Base-by-base conservation (phyloP, 2,888 invertebrate species). In the Leptinotarsa haldemani region DNA sequence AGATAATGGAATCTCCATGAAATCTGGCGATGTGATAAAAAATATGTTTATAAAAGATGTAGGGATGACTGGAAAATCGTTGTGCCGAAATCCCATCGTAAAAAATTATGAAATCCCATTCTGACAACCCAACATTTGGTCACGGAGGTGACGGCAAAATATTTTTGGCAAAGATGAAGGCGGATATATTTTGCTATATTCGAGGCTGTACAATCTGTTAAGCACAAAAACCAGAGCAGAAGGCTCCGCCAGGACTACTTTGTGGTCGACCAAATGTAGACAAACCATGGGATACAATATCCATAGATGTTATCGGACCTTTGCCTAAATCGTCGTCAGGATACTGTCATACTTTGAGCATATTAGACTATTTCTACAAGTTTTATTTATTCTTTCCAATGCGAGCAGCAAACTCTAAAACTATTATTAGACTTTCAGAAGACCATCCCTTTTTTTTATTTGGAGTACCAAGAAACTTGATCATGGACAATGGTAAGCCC, bases 221-320 rank as follows among this genome's bases (percentile, higher is more conserved):
- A 4, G 50, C 61, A 1, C 18, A 50, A 30, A 72, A 72, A 40
- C 53, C 69, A 7, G 68, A 63, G 22, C 68, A 72, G 18, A 69
- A 64, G 15, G 3, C 68, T 15, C 68, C 63, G 16, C 25, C 66
- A 18, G 65, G 66, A 2, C 68, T 67, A 16, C 53, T 73, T 47
- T 63, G 30, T 46, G 65, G 65, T 2, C 56, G 40, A 46, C 48
- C 25, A n/a, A 52, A 63, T 53, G 16, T 69, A 15, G 13, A 53
- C 7, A 72, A 67, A 48, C 79, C 79, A 22, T 80, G 77, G 75
- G 61, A 80, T 46, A 47, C 75, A 25, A 65, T 79, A n/a, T 70
- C 69, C 15, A 25, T 75, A 7, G 74, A 80, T 73, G 68, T 80
- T 7, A 66, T 77, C 4, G 79, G 77, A 56, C 79, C 77, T 12